phyloP scores from a whole-genome alignment of 2,888 invertebrate species.

The Parnassius glacialis region DNA sequence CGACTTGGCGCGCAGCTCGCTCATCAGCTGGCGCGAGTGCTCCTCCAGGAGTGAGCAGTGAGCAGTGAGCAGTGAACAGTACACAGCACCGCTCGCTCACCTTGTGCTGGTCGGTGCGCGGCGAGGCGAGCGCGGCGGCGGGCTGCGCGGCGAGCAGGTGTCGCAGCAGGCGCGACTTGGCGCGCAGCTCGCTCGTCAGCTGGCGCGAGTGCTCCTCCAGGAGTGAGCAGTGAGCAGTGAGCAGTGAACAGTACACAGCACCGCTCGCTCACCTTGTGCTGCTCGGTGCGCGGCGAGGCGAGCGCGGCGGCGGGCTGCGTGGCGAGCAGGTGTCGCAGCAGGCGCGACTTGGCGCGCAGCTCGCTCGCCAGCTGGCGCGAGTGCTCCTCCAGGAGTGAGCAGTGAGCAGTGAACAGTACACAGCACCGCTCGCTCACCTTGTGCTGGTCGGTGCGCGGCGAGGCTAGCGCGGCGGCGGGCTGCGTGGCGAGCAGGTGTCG shows the following conservation, averaged over 20 bases:
- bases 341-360: conserved; percentile 91
- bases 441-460: conserved; percentile 87
- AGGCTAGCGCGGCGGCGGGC: conserved; percentile 91
- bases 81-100: too few relatives aligned
- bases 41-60: conserved; percentile 98
- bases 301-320: conserved; percentile 92
- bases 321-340: conserved; percentile 91
- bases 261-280: conserved; percentile 84
- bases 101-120: too few relatives aligned
- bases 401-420: conserved; percentile 43
- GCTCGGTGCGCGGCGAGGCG: conserved; percentile 87
- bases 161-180: too few relatives aligned
- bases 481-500: conserved; percentile 91
- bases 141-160: too few relatives aligned
- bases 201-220: too few relatives aligned
- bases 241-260: conserved; percentile 68
- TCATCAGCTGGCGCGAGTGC: conserved; percentile 90
- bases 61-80: too few relatives aligned
- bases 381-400: conserved; percentile 98
- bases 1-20: conserved; percentile 92
- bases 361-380: conserved; percentile 90
- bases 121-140: too few relatives aligned
- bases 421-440: conserved; percentile 80
- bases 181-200: too few relatives aligned
- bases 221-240: too few relatives aligned